Conservation (phyloP, 2,888 invertebrate genomes). For the Thymelicus acteon region DNA sequence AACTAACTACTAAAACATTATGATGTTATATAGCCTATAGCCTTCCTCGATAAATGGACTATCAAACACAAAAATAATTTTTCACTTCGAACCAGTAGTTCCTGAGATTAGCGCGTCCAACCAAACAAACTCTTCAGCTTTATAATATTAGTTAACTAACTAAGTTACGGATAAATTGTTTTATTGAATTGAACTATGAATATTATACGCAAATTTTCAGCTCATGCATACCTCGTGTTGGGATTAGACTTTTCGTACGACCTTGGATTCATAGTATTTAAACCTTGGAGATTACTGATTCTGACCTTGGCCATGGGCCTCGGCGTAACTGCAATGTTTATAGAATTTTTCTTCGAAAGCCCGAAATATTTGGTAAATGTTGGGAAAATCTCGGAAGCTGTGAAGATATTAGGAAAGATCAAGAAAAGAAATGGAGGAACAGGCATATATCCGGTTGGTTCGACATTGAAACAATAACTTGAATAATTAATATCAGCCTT, state of each 20-base stretch:
- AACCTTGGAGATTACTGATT: slow-evolving; percentile 61
- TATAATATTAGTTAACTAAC: no score
- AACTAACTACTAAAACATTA: no score
- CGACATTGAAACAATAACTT: not conserved
- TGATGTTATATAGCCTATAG: no score
- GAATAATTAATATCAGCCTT: no score
- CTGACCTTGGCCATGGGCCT: slow-evolving; percentile 80
- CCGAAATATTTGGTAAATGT: slow-evolving; percentile 88
- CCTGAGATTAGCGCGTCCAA: no score
- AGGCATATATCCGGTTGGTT: slow-evolving; percentile 49
- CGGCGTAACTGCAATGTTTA: slow-evolving; percentile 80
- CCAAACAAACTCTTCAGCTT: no score
- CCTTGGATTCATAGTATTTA: slow-evolving; percentile 53
- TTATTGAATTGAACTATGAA: no score
- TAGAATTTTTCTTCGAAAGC: slow-evolving; percentile 87
- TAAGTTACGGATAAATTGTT: no score
- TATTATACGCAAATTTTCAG: slow-evolving; percentile 5
- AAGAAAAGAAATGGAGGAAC: slow-evolving; percentile 79
- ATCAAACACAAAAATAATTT: no score
- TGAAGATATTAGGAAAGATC: slow-evolving; percentile 84
- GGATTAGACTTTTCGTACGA: slow-evolving; percentile 52
- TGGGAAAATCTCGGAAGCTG: slow-evolving; percentile 84
- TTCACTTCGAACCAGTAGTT: no score
- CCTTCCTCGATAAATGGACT: no score
- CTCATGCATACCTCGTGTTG: slow-evolving; percentile 52